Base-by-base conservation (phyloP, 2,888 invertebrate genomes). In the Meandrusa payeni region DNA sequence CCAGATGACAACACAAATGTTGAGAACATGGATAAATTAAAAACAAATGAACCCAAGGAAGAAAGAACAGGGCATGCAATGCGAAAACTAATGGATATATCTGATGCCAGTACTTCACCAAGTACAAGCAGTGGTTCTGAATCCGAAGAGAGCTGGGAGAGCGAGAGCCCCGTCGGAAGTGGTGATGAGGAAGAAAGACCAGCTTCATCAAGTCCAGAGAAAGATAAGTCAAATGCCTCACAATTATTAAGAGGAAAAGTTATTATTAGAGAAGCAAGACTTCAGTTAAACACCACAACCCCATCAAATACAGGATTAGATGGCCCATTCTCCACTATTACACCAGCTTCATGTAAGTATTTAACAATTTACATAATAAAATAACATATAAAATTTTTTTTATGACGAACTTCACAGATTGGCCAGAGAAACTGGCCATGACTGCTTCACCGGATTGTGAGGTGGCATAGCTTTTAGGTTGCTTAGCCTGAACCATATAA, bases 261-360 rank as follows among this genome's bases (percentile, higher is more conserved):
- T 12, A 92, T 93, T 43, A 88, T 93, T 37, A 86, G 93, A 47
- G 92, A 93, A 69, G 92, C 93, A 5, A 88, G 92, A 55, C 74
- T 93, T 44, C 92, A 93, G 57, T 69, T 93, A 44, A 91, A 89
- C 59, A 76, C 83, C 37, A 37, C 37, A 15, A 43, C 43, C n/a
- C 43, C 43, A 15, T 43, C 43, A 15, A 43, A 38, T 32, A 43
- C 79, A 29, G 89, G 89, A 6, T 66, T 90, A 32, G 92, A 93
- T 77, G 93, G 93, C 33, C 93, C 93, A 37, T 93, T 93, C 64
- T 92, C 93, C 24, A 76, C 81, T 39, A 61, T 75, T 19, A 64
- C 75, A 50, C 64, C 76, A 50, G 61, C 69, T 48, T 76, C 81
- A 51, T 79, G 86, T 86, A 68, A 87, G 88, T 74, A 51, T 7